Evolutionary conservation across 2,888 invertebrate genomes (phyloP).

Genomic region (Callimorpha dominula): DNA sequence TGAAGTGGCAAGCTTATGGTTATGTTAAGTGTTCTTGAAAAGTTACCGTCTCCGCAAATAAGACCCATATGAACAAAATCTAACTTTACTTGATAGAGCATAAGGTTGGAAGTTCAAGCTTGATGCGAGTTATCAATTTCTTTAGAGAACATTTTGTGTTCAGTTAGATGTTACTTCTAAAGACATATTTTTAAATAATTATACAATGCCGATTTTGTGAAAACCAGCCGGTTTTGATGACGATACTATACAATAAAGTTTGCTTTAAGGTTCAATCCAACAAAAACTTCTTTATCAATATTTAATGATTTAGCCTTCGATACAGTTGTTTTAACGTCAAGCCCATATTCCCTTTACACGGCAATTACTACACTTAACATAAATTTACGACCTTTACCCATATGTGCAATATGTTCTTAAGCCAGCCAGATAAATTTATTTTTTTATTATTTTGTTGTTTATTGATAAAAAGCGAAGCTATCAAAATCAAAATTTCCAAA

Average conservation of each 20-base stretch:
- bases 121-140: slow-evolving; percentile 18
- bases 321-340: too few species aligned
- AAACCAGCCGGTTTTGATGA: background rate
- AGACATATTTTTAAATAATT: background rate
- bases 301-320: too few species aligned
- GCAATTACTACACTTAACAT: too few species aligned
- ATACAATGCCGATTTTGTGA: background rate
- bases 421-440: too few species aligned
- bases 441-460: too few species aligned
- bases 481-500: too few species aligned
- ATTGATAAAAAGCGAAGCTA: too few species aligned
- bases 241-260: background rate
- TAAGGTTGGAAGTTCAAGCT: slow-evolving; percentile 31
- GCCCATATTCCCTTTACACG: too few species aligned
- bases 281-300: too few species aligned
- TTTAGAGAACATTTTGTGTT: slow-evolving; percentile 8
- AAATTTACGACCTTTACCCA: too few species aligned
- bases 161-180: slow-evolving; percentile 20
- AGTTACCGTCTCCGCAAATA: slow-evolving; percentile 21
- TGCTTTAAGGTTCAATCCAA: too few species aligned
- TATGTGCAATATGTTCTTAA: too few species aligned
- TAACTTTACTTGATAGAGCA: slow-evolving; percentile 29
- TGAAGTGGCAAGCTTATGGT: slow-evolving; percentile 34
- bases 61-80: slow-evolving; percentile 16
- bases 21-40: slow-evolving; percentile 37